These are phyloP conservation scores for Peromyscus leucopus DNA, from an alignment of 2,113 vertebrate species.

Conservation along the genomic window DNA sequence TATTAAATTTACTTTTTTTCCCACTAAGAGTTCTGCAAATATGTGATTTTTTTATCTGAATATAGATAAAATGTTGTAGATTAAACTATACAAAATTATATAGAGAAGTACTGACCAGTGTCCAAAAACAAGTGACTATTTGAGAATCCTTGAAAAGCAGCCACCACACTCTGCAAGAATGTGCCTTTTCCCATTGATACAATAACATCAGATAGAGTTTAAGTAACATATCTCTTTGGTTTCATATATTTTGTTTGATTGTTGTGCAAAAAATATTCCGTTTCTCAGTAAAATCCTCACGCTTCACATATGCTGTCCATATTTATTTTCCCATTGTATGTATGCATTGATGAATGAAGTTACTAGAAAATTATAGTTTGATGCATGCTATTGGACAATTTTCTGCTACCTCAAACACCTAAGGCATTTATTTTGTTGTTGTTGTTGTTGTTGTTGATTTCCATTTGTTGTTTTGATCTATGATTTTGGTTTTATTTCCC, in stretches of 20 bases:
- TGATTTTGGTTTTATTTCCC: neutral
- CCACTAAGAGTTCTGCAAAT: neutral
- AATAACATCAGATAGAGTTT: neutral
- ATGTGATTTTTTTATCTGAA: neutral
- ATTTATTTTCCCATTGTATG: neutral
- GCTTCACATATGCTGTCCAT: neutral
- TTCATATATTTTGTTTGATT: neutral
- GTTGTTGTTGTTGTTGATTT: neutral
- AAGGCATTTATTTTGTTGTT: neutral
- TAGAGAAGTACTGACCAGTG: neutral
- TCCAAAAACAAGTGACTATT: fast-evolving
- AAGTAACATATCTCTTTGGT: neutral
- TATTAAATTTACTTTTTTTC: neutral
- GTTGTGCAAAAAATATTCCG: neutral
- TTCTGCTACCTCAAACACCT: neutral
- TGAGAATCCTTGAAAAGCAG: neutral
- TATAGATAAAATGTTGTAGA: neutral
- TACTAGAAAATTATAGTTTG: neutral
- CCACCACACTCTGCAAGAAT: neutral
- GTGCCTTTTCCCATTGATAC: neutral
- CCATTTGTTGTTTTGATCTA: neutral
- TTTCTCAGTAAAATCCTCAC: neutral
- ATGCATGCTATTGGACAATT: neutral
- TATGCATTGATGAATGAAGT: neutral
- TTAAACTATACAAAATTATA: neutral